A percentile compares a stretch with the other conserved stretches of the same genome.
Evolutionary conservation across 2,888 invertebrate species (phyloP).

Genomic region (Polylopha cassiicola): DNA sequence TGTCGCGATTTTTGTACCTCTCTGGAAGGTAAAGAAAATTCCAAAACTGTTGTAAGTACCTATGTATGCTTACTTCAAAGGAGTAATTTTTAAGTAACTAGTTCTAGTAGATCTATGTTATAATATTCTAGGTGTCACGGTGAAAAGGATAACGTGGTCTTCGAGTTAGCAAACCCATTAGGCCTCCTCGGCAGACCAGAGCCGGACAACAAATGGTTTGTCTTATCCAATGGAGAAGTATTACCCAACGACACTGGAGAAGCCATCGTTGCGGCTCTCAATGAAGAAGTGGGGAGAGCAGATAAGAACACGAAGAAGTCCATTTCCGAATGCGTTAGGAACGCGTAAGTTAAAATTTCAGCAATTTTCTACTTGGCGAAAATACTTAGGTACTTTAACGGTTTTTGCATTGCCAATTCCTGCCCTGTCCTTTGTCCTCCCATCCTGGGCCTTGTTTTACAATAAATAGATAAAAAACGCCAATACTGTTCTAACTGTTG

Average conservation of each 20-base stretch:
- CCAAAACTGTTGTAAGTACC: too few relatives aligned
- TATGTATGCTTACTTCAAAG: too few relatives aligned
- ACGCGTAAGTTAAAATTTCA: conserved; percentile 39
- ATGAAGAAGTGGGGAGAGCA: conserved; percentile 41
- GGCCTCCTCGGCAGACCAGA: conserved; percentile 52
- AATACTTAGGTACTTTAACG: too few relatives aligned
- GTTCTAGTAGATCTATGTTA: background rate
- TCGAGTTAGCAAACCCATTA: conserved; percentile 70
- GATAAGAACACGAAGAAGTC: conserved; percentile 49
- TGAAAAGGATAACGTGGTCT: conserved; percentile 79
- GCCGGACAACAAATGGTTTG: conserved; percentile 43
- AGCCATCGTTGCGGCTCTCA: conserved; percentile 38
- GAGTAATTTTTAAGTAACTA: too few relatives aligned
- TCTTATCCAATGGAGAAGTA: conserved; percentile 54
- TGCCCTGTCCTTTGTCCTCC: too few relatives aligned
- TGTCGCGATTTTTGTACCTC: too few relatives aligned
- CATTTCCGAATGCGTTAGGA: conserved; percentile 43
- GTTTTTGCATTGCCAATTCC: too few relatives aligned
- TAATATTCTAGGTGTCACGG: conserved; percentile 78
- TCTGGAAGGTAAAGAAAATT: too few relatives aligned
- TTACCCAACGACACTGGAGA: conserved; percentile 38
- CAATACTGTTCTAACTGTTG: too few relatives aligned
- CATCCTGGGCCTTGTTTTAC: too few relatives aligned
- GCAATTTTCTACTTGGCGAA: too few relatives aligned
- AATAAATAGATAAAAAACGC: too few relatives aligned